phyloP scores from a whole-genome alignment of 2,888 invertebrate species.

The Drosophila quasianomalipes region DNA sequence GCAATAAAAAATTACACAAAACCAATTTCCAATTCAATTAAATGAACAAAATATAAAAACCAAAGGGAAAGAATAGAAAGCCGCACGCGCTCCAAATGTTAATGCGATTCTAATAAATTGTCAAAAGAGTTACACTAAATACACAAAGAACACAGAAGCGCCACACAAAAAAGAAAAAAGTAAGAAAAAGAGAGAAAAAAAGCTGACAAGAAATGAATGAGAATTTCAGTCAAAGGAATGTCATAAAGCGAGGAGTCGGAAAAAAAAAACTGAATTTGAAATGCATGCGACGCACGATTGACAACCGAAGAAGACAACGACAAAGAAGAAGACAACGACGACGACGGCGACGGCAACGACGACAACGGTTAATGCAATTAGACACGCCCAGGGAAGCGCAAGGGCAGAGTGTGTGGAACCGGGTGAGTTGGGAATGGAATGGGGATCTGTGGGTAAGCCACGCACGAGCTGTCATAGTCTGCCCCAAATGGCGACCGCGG shows the following conservation, averaged over 20 bases:
- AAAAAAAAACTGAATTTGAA: slow-evolving; percentile 41
- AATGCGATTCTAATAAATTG: slow-evolving; percentile 70
- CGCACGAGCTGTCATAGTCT: slow-evolving; percentile 31
- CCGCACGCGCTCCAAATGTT: slow-evolving; percentile 56
- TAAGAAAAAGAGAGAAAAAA: background rate
- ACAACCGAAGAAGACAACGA: slow-evolving; percentile 34
- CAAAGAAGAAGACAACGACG: slow-evolving; percentile 1
- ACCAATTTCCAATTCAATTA: slow-evolving; percentile 64
- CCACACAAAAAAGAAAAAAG: slow-evolving; percentile 31
- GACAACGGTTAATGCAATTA: slow-evolving; percentile 61
- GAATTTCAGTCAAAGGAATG: slow-evolving; percentile 50
- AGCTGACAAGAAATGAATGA: slow-evolving; percentile 50
- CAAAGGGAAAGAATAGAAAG: slow-evolving; percentile 22
- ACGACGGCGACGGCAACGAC: slow-evolving; percentile 7
- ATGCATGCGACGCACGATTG: slow-evolving; percentile 66
- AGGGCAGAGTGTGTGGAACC: background rate
- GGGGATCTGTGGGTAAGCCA: slow-evolving; percentile 12
- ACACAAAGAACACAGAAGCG: slow-evolving; percentile 50
- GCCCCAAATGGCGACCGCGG: background rate
- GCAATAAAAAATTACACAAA: slow-evolving; percentile 60
- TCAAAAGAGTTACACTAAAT: slow-evolving; percentile 67
- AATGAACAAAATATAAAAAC: slow-evolving; percentile 10
- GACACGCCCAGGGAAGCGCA: slow-evolving; percentile 46
- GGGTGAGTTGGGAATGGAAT: background rate
- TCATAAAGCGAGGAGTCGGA: slow-evolving; percentile 28